Base-by-base conservation (phyloP, 2,113 vertebrate genomes). In the Syrrhaptes paradoxus region DNA sequence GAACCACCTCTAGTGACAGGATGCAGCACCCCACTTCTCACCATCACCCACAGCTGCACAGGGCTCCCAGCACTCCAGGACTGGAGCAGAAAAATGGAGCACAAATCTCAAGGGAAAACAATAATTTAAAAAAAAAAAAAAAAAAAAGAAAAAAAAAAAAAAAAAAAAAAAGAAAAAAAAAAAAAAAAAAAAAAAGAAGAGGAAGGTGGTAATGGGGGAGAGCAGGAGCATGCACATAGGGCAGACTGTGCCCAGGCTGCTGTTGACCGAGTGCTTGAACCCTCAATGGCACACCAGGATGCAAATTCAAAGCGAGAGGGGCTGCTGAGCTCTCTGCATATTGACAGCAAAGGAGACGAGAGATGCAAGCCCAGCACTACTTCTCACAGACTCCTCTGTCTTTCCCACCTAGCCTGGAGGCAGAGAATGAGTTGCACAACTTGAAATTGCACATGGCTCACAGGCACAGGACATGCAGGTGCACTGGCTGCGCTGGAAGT, bases 11-110 rank as follows among this genome's bases (percentile, higher is more conserved):
- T 31, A 7, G 11, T 31, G 26, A 29, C 57, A 85, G n/a, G 31
- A 61, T 28, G 51, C 49, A 34, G 36, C 25, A 46, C 29, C 6
- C 26, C 19, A 8, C 73, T 67, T 63, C 28, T 41, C 21, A 28
- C n/a, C 54, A 2, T 4, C 2, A 1, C 19, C 28, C 43, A 38
- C 11, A 58, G 74, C 21, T 61, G 61, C 1, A 0, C 46, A 3
- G 0, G 0, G 72, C 26, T 77, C 41, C 32, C 82, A 82, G 38
- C 0, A 0, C 48, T 25, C 52, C 34, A 72, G 34, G 46, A 13
- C 63, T 12, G 10, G 32, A 25, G 22, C 36, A 51, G 21, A 36
- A 89, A 75, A 79, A 43, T 10, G 14, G 61, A 91, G 36, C 0
- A 0, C 28, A 70, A 26, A 38, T 28, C 25, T 46, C 21, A 75